Evolutionary conservation across 2,888 invertebrate species (phyloP).

Genomic region (Tenodera sinensis): DNA sequence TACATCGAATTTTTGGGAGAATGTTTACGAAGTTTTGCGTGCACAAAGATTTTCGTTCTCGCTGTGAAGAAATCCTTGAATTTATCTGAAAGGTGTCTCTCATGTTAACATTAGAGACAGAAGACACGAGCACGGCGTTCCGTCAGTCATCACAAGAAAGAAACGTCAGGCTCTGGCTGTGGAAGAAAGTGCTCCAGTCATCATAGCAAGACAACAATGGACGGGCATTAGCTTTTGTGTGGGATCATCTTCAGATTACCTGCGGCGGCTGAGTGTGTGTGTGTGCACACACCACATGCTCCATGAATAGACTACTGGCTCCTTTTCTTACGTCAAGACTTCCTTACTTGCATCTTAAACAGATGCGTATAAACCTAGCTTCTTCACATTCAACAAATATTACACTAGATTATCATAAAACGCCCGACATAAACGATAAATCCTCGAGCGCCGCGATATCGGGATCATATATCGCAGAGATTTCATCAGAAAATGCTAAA

Average conservation of each 20-base stretch:
- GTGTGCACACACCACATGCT: background rate
- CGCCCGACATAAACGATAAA: too few relatives aligned
- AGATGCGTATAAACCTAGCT: background rate
- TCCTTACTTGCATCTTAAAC: background rate
- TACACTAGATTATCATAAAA: too few relatives aligned
- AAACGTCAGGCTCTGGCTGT: background rate
- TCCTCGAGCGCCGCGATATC: too few relatives aligned
- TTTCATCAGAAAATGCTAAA: too few relatives aligned
- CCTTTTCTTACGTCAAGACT: background rate
- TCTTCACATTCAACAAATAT: too few relatives aligned
- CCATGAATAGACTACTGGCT: background rate
- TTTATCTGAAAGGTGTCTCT: background rate
- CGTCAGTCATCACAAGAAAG: background rate
- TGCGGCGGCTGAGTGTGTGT: background rate
- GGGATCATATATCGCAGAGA: too few relatives aligned
- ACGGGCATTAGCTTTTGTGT: background rate
- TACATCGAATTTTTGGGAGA: too few relatives aligned
- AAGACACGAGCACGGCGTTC: background rate
- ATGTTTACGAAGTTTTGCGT: too few relatives aligned
- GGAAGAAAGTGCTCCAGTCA: background rate
- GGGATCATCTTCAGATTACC: background rate
- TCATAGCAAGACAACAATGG: background rate
- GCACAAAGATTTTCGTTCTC: background rate
- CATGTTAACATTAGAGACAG: background rate
- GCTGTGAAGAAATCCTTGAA: background rate